Conservation (phyloP, 1,140 invertebrate species). For the Euschistus heros region DNA sequence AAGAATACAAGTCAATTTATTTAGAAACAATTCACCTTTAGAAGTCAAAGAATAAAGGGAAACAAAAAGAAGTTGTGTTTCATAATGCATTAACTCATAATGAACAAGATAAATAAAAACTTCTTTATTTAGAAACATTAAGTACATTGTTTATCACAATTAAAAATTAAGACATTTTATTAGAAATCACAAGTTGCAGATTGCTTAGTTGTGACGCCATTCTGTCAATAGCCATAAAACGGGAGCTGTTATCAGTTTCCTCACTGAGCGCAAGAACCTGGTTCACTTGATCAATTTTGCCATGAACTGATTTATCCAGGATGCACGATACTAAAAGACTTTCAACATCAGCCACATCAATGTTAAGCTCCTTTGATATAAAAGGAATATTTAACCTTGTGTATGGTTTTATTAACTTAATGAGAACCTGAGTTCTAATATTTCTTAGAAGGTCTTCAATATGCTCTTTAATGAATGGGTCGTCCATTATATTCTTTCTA, state of each 20-base stretch:
- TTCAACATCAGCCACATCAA: slow-evolving; percentile 91
- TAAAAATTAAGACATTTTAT: slow-evolving; percentile 57
- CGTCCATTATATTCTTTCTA: slow-evolving; percentile 95
- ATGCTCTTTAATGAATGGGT: slow-evolving; percentile 97
- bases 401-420: slow-evolving; percentile 96
- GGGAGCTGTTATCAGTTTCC: slow-evolving; percentile 66
- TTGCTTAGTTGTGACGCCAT: slow-evolving; percentile 86
- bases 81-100: too few species aligned
- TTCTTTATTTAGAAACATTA: too few species aligned
- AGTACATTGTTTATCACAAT: too few species aligned
- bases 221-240: slow-evolving; percentile 89
- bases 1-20: too few species aligned
- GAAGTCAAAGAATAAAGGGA: too few species aligned
- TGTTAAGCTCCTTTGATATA: slow-evolving; percentile 94
- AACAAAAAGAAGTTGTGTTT: too few species aligned
- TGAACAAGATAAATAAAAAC: too few species aligned
- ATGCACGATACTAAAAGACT: slow-evolving; percentile 96
- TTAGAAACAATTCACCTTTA: too few species aligned
- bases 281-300: slow-evolving; percentile 94
- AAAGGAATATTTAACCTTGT: slow-evolving; percentile 97
- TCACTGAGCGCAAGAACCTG: slow-evolving; percentile 84
- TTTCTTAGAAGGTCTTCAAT: slow-evolving; percentile 81
- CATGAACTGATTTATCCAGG: slow-evolving; percentile 91
- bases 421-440: slow-evolving; percentile 90
- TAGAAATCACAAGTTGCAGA: slow-evolving; percentile 79